A percentile compares a stretch with the other conserved stretches of the same genome.
Evolutionary conservation across 2,888 invertebrate genomes (phyloP).

Genomic region (Drosophila aldrichi): DNA sequence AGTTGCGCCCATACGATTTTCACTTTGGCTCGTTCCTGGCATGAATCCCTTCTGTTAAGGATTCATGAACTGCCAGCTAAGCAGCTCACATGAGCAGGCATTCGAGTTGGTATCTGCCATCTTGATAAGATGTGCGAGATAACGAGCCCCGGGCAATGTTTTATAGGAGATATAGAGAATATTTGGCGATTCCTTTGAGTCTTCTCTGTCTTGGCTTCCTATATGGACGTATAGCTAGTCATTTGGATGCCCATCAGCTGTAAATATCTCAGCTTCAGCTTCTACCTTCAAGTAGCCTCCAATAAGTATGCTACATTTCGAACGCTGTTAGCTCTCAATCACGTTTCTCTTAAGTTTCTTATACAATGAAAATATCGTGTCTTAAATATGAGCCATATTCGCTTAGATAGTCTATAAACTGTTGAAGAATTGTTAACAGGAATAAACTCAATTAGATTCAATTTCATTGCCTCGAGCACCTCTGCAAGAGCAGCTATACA

Average conservation of each 20-base stretch:
- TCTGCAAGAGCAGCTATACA: neutral
- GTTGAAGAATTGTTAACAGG: neutral
- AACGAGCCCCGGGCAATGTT: too few species aligned
- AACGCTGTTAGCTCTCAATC: too few species aligned
- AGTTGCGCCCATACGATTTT: neutral
- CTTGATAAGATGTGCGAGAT: neutral
- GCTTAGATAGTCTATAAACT: neutral
- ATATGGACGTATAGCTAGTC: too few species aligned
- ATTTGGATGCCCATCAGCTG: too few species aligned
- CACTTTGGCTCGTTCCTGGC: neutral
- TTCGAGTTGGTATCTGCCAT: neutral
- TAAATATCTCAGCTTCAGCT: too few species aligned
- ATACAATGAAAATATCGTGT: too few species aligned
- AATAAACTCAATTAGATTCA: neutral
- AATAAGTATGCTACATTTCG: constrained; percentile 15
- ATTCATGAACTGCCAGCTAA: neutral
- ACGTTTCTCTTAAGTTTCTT: neutral
- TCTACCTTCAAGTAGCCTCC: neutral
- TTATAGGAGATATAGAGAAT: too few species aligned
- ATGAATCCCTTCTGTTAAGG: neutral
- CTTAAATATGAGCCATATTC: neutral
- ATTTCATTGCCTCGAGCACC: neutral
- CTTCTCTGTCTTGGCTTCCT: too few species aligned
- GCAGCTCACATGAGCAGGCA: neutral
- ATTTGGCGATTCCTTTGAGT: too few species aligned